Base-by-base conservation (phyloP, 2,888 invertebrate species). In the Gastrophysa polygoni region DNA sequence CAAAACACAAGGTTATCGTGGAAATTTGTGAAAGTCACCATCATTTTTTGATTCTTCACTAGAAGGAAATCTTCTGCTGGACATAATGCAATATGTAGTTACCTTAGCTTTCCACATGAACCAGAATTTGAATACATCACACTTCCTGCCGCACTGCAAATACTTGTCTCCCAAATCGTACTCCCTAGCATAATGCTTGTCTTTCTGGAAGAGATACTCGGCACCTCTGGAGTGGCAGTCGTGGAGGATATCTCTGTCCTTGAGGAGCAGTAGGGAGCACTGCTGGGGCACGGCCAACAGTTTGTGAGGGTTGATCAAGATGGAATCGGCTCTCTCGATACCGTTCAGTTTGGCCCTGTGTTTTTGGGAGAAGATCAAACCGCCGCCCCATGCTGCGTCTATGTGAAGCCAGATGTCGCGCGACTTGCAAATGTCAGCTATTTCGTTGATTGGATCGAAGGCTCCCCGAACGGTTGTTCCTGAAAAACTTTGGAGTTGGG, bases 381-480 rank as follows among this genome's bases (percentile, higher is more conserved):
- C 85, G 14, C 87, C 87, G 51, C 87, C 88, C 85, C 86, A 87
- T 1, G 85, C 85, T 4, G 84, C 85, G 74, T 88, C 88, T 8
- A 87, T 85, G 77, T 99, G 98, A 78, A 99, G 87, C 98, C 98
- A 99, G 80, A 97, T 85, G 70, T 91, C 89, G 82, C 98, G 91
- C 75, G 92, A 92, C 82, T 96, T 88, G 82, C 98, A 98, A 78
- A 99, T 91, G 81, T 98, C 96, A 0, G 98, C 97, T 71, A 98
- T 92, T 70, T 92, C 91, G 65, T 88, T 84, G 68, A 99, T 89
- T 0, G 97, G 96, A 85, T 99, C 98, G 81, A 96, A 98, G 0
- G 98, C 93, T 1, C 98, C 98, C 73, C 98, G 87, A 56, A 99
- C 98, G 0, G 98, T 99, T 0, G 98, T 98, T 32, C 87, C 87